Percentiles rank a stretch among this genome's conserved stretches.
Conservation (phyloP, 2,888 invertebrate genomes). For the Osmoderma eremita region DNA sequence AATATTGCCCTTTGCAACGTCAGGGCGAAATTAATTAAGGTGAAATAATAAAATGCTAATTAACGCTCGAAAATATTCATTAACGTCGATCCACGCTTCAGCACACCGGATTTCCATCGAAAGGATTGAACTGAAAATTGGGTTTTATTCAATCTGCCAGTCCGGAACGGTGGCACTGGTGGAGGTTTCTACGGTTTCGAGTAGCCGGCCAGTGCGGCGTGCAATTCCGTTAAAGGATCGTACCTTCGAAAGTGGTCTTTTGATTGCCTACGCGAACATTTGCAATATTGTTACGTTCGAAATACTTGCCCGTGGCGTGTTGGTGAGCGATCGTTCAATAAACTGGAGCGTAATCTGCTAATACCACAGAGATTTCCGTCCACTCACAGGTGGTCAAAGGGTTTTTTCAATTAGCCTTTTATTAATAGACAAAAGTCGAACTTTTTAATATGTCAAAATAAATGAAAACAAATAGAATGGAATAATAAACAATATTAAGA, state of each 20-base stretch:
- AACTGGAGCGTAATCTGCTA: background rate
- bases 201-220: background rate
- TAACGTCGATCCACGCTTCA: slow-evolving; percentile 15
- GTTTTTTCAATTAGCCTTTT: too few species aligned
- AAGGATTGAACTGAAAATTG: slow-evolving; percentile 34
- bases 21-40: background rate
- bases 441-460: too few species aligned
- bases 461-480: too few species aligned
- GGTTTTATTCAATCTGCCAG: slow-evolving; percentile 22
- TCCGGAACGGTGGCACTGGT: background rate
- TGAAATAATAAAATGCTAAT: slow-evolving; percentile 36
- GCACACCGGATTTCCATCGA: background rate
- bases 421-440: too few species aligned
- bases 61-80: slow-evolving; percentile 23
- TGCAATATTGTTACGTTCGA: slow-evolving; percentile 13
- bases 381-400: background rate
- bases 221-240: slow-evolving; percentile 15
- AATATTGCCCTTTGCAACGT: background rate
- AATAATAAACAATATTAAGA: too few species aligned
- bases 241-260: slow-evolving; percentile 16
- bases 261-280: slow-evolving; percentile 15
- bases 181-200: slow-evolving; percentile 1
- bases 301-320: background rate
- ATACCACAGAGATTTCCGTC: background rate
- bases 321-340: background rate